Evolutionary conservation across 2,113 vertebrate genomes (phyloP).

Genomic region (Aplodontia rufa): DNA sequence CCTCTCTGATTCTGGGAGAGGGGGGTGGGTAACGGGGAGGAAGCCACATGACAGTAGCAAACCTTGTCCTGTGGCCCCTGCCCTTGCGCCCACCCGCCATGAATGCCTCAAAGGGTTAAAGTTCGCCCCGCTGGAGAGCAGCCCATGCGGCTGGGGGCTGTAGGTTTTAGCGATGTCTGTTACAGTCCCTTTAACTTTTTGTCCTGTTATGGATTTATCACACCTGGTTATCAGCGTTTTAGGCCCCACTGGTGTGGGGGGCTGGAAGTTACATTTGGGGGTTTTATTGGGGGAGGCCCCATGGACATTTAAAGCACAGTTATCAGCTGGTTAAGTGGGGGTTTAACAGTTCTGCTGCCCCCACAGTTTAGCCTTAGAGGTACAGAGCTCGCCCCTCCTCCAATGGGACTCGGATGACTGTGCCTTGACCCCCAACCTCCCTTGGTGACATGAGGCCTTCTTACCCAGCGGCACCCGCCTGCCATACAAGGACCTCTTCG

Average conservation of each 20-base stretch:
- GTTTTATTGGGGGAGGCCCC: slow-evolving; percentile 71
- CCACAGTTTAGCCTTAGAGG: slow-evolving; percentile 83
- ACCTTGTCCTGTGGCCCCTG: slow-evolving; percentile 18
- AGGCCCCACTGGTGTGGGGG: slow-evolving; percentile 63
- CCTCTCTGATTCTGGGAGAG: slow-evolving; percentile 41
- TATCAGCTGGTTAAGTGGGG: slow-evolving; percentile 91
- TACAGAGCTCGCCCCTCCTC: slow-evolving; percentile 80
- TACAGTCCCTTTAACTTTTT: slow-evolving; percentile 93
- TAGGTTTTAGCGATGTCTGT: slow-evolving; percentile 67
- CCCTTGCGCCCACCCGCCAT: background rate
- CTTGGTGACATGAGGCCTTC: slow-evolving; percentile 47
- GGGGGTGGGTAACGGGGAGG: slow-evolving; percentile 23
- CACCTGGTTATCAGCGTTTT: slow-evolving; percentile 78
- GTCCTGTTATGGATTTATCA: slow-evolving; percentile 78
- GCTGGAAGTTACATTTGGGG: slow-evolving; percentile 66
- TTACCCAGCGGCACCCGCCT: background rate
- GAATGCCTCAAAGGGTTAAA: slow-evolving; percentile 92
- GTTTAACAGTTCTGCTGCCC: slow-evolving; percentile 81
- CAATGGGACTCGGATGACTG: background rate
- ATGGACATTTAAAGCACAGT: slow-evolving; percentile 83
- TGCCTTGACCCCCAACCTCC: slow-evolving; percentile 6
- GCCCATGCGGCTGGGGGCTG: slow-evolving; percentile 59
- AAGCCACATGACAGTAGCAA: background rate
- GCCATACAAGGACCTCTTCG: background rate
- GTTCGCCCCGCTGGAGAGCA: slow-evolving; percentile 70